Base-by-base conservation (phyloP, 2,797 vertebrate genomes). In the Notoglanidium macrostoma region DNA sequence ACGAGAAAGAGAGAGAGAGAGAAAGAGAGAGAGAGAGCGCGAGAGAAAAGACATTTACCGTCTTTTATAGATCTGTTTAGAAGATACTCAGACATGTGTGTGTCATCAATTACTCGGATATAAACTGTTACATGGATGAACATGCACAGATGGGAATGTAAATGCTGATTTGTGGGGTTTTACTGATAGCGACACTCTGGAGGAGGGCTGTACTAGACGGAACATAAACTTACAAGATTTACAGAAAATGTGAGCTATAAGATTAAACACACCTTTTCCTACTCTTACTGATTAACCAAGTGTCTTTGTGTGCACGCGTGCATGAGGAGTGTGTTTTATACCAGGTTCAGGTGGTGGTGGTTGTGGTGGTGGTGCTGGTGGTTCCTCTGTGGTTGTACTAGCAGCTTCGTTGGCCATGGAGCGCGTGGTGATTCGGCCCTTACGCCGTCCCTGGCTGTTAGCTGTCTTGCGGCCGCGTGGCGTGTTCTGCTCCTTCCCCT, bases 401-500 rank as follows among this genome's bases (percentile, higher is more conserved):
- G 98, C 97, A 12, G 98, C 98, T 92, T 99, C 98, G 82, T 96
- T 99, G 88, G 98, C 98, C 98, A 99, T 99, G 87, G 98, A 99
- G 90, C 98, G 96, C 88, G 98, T 99, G 94, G 98, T 98, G 95
- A 99, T 97, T 82, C 98, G 95, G 93, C 98, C 98, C 92, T 99
- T 99, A 35, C 98, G 95, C 21, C 98, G 97, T 89, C 98, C 98
- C 93, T 99, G 98, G 92, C 98, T 99, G 91, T 99, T 99, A 93
- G 98, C 98, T 0, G 98, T 99, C 96, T 99, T 99, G 89, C 98
- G 96, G 78, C 98, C 98, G 90, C 98, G 96, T 3, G 98, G 97
- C 74, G 96, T 95, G 59, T 95, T 96, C 93, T 98, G 97, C 93
- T 99, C 98, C 93, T 97, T 97, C 83, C 98, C 97, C 92, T 99